These are phyloP conservation scores for Cryptophagus acutangulus DNA, from an alignment of 2,888 invertebrate genomes.

Conservation along the genomic window DNA sequence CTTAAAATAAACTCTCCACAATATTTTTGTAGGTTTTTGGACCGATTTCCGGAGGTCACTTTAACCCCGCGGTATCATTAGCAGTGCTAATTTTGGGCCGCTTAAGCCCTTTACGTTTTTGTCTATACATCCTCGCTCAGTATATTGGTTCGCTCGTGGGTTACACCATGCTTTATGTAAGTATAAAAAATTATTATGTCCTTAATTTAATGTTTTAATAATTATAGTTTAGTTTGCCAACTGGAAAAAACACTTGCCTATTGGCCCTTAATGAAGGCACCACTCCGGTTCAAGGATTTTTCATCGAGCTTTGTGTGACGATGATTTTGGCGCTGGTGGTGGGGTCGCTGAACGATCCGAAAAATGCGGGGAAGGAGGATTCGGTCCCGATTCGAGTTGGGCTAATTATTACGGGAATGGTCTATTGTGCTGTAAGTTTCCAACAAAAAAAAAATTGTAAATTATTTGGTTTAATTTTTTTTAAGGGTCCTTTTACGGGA, in stretches of 20 bases:
- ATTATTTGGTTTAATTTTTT: neutral
- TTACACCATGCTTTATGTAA: neutral
- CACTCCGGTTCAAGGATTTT: neutral
- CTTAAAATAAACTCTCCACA: too few species aligned
- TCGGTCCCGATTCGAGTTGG: neutral
- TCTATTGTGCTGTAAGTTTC: neutral
- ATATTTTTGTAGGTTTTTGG: neutral
- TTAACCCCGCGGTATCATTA: conserved; percentile 1
- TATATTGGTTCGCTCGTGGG: neutral
- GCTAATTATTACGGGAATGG: neutral
- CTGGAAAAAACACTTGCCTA: too few species aligned
- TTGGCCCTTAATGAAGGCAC: too few species aligned
- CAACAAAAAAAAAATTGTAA: too few species aligned
- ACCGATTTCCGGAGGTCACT: neutral
- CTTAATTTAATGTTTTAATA: too few species aligned
- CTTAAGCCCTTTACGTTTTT: neutral
- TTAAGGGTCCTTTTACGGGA: neutral
- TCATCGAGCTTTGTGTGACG: neutral
- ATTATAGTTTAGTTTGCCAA: too few species aligned
- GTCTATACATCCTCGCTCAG: neutral
- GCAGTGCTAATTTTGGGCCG: neutral
- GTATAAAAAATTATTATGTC: too few species aligned
- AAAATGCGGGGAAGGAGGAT: neutral
- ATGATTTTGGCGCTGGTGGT: neutral
- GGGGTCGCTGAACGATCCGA: neutral